A percentile compares a stretch with the other conserved stretches of the same genome.
phyloP scores from a whole-genome alignment of 2,888 invertebrate species.

The Cenopis cana region DNA sequence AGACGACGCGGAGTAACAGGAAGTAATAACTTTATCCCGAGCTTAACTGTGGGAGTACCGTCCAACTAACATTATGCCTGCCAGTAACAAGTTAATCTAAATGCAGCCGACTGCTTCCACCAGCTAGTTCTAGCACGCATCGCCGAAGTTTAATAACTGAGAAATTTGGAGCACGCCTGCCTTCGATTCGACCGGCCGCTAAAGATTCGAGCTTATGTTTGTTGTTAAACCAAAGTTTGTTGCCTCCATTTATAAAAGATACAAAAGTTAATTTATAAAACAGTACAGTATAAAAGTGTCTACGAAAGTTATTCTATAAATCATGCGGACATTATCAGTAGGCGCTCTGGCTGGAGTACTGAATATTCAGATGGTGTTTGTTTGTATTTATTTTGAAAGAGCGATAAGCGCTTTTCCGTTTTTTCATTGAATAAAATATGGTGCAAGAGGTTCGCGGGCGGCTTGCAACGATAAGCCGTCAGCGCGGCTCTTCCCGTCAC shows the following conservation, averaged over 20 bases:
- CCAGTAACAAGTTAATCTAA: slow-evolving; percentile 84
- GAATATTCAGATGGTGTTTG: slow-evolving; percentile 80
- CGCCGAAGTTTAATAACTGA: slow-evolving; percentile 77
- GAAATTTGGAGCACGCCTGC: slow-evolving; percentile 72
- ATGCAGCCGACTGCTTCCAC: slow-evolving; percentile 78
- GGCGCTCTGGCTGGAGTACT: slow-evolving; percentile 71
- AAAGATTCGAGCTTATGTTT: slow-evolving; percentile 49
- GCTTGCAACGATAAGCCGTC: slow-evolving; percentile 76
- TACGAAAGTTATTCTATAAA: slow-evolving; percentile 71
- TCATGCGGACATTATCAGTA: slow-evolving; percentile 78
- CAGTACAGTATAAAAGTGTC: slow-evolving; percentile 38
- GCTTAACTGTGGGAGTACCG: slow-evolving; percentile 78
- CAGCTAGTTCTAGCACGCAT: slow-evolving; percentile 76
- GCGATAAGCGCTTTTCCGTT: slow-evolving; percentile 78
- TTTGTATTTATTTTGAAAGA: slow-evolving; percentile 78
- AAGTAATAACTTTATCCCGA: slow-evolving; percentile 83
- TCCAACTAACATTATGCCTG: slow-evolving; percentile 83
- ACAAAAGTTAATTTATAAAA: too few species aligned
- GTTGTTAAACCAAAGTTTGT: slow-evolving; percentile 39
- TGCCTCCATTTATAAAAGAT: slow-evolving; percentile 21
- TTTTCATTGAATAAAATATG: slow-evolving; percentile 79
- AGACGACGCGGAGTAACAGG: slow-evolving; percentile 78
- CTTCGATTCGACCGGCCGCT: slow-evolving; percentile 62
- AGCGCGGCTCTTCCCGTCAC: slow-evolving; percentile 81
- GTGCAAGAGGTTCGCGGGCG: slow-evolving; percentile 65